Base-by-base conservation (phyloP, 2,113 vertebrate species). In the Phaethornis superciliosus region DNA sequence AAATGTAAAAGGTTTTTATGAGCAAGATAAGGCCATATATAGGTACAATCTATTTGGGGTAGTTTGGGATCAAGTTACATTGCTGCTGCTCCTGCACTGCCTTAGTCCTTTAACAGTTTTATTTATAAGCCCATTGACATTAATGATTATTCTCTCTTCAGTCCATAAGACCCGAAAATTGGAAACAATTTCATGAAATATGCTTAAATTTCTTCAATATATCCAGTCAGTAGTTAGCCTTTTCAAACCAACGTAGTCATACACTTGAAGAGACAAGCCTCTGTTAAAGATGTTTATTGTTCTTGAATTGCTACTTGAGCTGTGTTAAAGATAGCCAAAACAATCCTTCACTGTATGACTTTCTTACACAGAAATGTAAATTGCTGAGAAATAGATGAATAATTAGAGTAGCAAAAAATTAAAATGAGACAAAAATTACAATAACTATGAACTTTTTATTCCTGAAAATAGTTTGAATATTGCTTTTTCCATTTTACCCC, bases 281-380 rank as follows among this genome's bases (percentile, higher is more conserved):
- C 51, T 88, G 94, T 75, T 96, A 83, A 91, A 89, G 62, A 64
- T 52, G 46, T 59, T 42, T 64, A 70, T 89, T 63, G 9, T 80
- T 85, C 35, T 51, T 88, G 63, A 94, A 85, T 80, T 94, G 19
- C 24, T 47, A 59, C 70, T 91, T 85, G 21, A 88, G 59, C 33
- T 85, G 59, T 15, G 23, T 58, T 62, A 72, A 76, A 78, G 40
- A 67, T 47, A 70, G 11, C 7, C 77, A 52, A 44, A 91, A 15
- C n/a, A 47, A 26, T 49, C 33, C 24, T 89, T 63, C 77, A 63
- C 33, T 63, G 47, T n/a, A 33, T 63, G 44, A 92, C 24, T 92
- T 80, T 63, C 32, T 51, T 10, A 32, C 9, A 67, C 2, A 59
- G 23, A 70, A 74, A 52, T 77, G 40, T 67, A 76, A 80, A 52